Percentiles rank a stretch among this genome's conserved stretches.
Conservation (phyloP, 2,888 invertebrate species). For the Ornithoptera priamus region DNA sequence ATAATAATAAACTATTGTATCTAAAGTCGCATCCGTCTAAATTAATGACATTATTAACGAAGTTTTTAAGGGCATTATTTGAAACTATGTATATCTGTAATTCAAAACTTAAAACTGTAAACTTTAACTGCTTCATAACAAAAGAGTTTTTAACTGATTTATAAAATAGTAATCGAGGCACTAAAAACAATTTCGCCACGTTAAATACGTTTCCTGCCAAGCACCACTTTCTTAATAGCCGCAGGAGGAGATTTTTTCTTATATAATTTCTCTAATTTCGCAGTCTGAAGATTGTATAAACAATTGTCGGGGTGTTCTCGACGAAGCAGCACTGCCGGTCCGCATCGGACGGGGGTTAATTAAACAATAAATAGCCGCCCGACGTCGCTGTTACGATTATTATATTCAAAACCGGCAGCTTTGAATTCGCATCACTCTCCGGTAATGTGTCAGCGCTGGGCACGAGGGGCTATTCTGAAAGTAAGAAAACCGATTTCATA, state of each 20-base stretch:
- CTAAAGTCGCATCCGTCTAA: too few relatives aligned
- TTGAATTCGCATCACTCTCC: conserved; percentile 78
- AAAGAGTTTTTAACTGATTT: neutral
- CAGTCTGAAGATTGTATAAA: conserved; percentile 61
- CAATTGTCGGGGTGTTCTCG: conserved; percentile 51
- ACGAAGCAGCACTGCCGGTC: conserved; percentile 51
- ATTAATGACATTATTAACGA: too few relatives aligned
- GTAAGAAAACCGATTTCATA: neutral
- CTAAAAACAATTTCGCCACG: conserved; percentile 16
- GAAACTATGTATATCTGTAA: neutral
- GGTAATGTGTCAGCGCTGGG: conserved; percentile 71
- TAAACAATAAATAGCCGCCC: conserved; percentile 75
- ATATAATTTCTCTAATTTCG: conserved; percentile 60
- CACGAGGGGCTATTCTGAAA: conserved; percentile 50
- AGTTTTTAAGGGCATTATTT: too few relatives aligned
- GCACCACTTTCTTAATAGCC: conserved; percentile 24
- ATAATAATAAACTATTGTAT: too few relatives aligned
- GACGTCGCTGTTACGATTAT: conserved; percentile 60
- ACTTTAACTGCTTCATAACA: neutral
- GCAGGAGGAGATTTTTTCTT: conserved; percentile 41
- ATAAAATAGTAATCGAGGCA: conserved; percentile 3
- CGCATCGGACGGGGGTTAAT: conserved; percentile 59
- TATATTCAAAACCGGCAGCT: conserved; percentile 72
- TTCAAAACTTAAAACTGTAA: neutral
- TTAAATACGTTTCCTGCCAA: conserved; percentile 20